Evolutionary conservation across 2,113 vertebrate genomes (phyloP).

Genomic region (Poeciliopsis retropinna): DNA sequence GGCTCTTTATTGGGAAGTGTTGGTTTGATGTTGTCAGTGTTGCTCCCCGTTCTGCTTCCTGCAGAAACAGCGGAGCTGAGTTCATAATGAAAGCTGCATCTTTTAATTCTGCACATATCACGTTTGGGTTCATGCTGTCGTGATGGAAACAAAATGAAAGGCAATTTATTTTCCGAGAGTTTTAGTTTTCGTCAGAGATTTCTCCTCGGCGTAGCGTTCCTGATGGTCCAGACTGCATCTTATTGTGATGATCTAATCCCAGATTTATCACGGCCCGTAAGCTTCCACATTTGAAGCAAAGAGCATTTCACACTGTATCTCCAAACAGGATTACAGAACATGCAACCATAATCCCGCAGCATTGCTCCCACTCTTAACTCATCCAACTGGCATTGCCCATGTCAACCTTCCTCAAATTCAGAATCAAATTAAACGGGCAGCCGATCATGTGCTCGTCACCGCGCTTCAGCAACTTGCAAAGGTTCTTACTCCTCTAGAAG

Average conservation of each 20-base stretch:
- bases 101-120: background rate
- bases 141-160: background rate
- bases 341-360: conserved; percentile 65
- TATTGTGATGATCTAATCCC: conserved; percentile 71
- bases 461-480: background rate
- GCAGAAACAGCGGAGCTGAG: too few species aligned
- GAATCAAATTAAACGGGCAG: conserved; percentile 36
- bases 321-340: conserved; percentile 76
- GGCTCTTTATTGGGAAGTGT: background rate
- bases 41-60: too few species aligned
- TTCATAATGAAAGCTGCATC: too few species aligned
- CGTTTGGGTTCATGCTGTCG: background rate
- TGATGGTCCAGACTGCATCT: conserved; percentile 35
- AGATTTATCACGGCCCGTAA: conserved; percentile 68
- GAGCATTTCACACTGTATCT: conserved; percentile 75
- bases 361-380: conserved; percentile 45
- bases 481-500: background rate
- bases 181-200: background rate
- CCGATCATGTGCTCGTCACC: conserved; percentile 8
- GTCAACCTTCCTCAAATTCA: conserved; percentile 39
- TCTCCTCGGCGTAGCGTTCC: conserved; percentile 30
- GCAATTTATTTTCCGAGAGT: conserved; percentile 1
- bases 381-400: conserved; percentile 53
- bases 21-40: too few species aligned
- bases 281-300: conserved; percentile 63